A percentile compares a stretch with the other conserved stretches of the same genome.
phyloP scores from a whole-genome alignment of 1,140 invertebrate genomes.

The Ostrea denselamellosa region DNA sequence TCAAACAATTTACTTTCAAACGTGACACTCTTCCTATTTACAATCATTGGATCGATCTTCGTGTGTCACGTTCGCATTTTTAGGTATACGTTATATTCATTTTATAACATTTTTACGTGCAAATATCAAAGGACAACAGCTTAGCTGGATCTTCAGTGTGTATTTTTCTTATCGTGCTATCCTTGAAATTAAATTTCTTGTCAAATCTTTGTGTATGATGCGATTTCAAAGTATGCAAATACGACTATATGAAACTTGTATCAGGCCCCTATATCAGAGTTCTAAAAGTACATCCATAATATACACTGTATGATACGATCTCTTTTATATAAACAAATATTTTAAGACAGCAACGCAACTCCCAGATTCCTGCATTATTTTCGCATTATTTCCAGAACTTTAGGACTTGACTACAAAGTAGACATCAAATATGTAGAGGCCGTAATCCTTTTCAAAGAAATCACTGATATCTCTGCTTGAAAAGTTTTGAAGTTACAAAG shows the following conservation, averaged over 20 bases:
- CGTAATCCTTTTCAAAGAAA: conserved; percentile 29
- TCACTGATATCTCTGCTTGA: neutral
- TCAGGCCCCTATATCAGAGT: neutral
- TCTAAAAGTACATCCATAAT: conserved; percentile 37
- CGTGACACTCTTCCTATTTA: too few relatives aligned
- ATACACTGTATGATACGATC: neutral
- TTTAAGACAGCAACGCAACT: conserved; percentile 21
- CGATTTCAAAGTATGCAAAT: conserved; percentile 24
- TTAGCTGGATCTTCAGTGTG: neutral
- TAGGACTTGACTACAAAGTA: conserved; percentile 1
- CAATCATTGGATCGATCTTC: too few relatives aligned
- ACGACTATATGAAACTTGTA: conserved; percentile 15
- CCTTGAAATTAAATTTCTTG: conserved; percentile 17
- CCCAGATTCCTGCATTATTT: neutral
- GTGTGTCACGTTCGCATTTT: too few relatives aligned
- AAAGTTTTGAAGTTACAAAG: conserved; percentile 32
- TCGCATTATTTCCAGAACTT: conserved; percentile 32
- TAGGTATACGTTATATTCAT: too few relatives aligned
- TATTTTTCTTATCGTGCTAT: neutral
- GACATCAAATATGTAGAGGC: conserved; percentile 5
- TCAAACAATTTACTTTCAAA: too few relatives aligned
- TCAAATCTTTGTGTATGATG: conserved; percentile 8
- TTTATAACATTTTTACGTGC: too few relatives aligned
- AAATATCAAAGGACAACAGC: neutral
- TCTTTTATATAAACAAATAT: conserved; percentile 38